A percentile compares a stretch with the other conserved stretches of the same genome.
Conservation (phyloP, 2,113 vertebrate species). For the Pomatostomus ruficeps region DNA sequence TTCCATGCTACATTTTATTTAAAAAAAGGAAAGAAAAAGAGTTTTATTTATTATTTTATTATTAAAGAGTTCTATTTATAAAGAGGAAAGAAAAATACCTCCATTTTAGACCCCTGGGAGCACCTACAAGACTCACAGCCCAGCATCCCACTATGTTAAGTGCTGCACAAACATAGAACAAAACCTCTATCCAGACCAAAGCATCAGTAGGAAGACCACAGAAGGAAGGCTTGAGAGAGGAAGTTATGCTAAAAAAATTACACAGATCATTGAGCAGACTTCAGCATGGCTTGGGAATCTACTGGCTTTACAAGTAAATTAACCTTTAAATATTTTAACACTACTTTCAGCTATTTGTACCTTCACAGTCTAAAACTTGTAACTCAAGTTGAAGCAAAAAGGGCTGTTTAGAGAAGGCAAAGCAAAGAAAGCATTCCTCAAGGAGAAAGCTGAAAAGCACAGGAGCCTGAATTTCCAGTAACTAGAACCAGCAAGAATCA, state of each 20-base stretch:
- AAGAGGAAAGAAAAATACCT: background rate
- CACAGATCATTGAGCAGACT: background rate
- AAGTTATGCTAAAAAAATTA: background rate
- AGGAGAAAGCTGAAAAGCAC: background rate
- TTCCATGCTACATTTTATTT: background rate
- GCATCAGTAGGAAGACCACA: background rate
- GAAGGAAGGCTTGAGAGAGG: fast-evolving
- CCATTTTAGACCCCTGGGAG: background rate
- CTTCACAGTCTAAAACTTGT: background rate
- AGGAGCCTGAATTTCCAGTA: background rate
- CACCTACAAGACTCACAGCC: background rate
- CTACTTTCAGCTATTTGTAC: background rate
- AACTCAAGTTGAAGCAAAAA: background rate
- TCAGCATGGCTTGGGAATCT: background rate
- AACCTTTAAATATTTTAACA: background rate
- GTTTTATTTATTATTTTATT: background rate
- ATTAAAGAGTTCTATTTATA: background rate
- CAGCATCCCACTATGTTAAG: fast-evolving
- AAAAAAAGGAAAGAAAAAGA: background rate
- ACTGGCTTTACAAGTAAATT: background rate
- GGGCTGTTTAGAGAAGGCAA: background rate
- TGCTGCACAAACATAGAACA: background rate
- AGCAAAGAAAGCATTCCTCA: background rate
- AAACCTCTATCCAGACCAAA: background rate
- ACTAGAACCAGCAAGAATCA: background rate